Percentiles rank a stretch among this genome's conserved stretches.
phyloP scores from a whole-genome alignment of 2,113 vertebrate species.

The Pycnonotus jocosus region DNA sequence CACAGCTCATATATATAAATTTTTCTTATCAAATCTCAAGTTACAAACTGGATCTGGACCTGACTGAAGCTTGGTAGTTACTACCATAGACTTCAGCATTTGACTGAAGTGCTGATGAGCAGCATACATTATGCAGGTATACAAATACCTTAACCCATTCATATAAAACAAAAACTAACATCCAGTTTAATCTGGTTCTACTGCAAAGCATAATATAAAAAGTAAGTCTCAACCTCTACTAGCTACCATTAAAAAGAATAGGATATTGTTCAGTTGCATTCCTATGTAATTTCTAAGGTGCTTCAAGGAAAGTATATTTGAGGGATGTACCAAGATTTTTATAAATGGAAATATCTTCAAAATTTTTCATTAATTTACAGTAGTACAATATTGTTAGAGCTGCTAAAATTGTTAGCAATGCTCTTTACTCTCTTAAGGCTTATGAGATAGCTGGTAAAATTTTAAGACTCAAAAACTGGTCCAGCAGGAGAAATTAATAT shows the following conservation, averaged over 20 bases:
- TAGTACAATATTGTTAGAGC: not conserved
- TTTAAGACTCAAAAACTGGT: not conserved
- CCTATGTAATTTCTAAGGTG: not conserved
- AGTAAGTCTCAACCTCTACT: not conserved
- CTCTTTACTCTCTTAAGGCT: not conserved
- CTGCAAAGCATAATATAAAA: not conserved
- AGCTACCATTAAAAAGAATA: not conserved
- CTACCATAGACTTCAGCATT: not conserved
- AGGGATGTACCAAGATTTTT: not conserved
- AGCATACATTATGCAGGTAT: not conserved
- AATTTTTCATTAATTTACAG: not conserved
- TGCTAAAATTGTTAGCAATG: not conserved
- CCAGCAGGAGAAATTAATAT: not conserved
- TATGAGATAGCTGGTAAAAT: not conserved
- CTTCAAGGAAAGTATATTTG: not conserved
- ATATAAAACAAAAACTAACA: not conserved
- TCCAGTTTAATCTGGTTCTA: not conserved
- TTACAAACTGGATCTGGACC: not conserved
- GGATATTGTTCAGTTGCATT: not conserved
- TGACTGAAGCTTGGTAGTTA: not conserved
- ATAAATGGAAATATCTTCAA: not conserved
- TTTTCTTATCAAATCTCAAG: not conserved
- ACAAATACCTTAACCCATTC: not conserved
- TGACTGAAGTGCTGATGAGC: not conserved
- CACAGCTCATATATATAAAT: rapidly evolving